phyloP scores from a whole-genome alignment of 1,140 invertebrate genomes.

The Dinoponera quadriceps region DNA sequence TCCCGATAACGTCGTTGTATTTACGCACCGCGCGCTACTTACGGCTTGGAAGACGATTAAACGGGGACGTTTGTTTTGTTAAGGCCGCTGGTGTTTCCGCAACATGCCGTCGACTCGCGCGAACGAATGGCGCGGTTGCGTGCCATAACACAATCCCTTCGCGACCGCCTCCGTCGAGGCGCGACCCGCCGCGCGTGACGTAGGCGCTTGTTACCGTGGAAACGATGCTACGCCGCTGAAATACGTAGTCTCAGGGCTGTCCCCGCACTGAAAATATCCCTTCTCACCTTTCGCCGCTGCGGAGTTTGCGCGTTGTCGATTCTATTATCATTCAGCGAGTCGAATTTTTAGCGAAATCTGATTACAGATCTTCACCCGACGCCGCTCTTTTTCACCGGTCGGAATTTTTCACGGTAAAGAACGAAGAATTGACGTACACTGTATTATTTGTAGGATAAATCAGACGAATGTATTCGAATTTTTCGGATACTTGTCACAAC shows the following conservation, averaged over 20 bases:
- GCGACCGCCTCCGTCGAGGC: conserved; percentile 54
- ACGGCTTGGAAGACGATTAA: conserved; percentile 36
- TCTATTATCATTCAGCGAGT: too few relatives aligned
- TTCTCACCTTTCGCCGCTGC: too few relatives aligned
- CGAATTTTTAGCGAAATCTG: too few relatives aligned
- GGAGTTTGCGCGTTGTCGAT: too few relatives aligned
- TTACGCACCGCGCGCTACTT: conserved; percentile 5
- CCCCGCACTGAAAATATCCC: too few relatives aligned
- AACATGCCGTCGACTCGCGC: conserved; percentile 2
- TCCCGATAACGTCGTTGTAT: not conserved
- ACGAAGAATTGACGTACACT: too few relatives aligned
- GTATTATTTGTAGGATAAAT: too few relatives aligned
- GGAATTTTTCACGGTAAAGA: too few relatives aligned
- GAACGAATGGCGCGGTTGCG: conserved; percentile 39
- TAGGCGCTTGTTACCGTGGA: conserved; percentile 66
- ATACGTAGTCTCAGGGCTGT: conserved; percentile 37
- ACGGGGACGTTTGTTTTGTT: conserved; percentile 24
- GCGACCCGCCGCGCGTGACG: conserved; percentile 53
- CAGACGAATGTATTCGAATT: too few relatives aligned
- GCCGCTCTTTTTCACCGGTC: too few relatives aligned
- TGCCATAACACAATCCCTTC: not conserved
- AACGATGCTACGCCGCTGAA: conserved; percentile 51
- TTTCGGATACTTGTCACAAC: too few relatives aligned
- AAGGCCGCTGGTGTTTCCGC: not conserved
- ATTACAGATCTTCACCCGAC: too few relatives aligned